A percentile compares a stretch with the other conserved stretches of the same genome.
phyloP scores from a whole-genome alignment of 1,140 invertebrate genomes.

The Spodoptera litura region DNA sequence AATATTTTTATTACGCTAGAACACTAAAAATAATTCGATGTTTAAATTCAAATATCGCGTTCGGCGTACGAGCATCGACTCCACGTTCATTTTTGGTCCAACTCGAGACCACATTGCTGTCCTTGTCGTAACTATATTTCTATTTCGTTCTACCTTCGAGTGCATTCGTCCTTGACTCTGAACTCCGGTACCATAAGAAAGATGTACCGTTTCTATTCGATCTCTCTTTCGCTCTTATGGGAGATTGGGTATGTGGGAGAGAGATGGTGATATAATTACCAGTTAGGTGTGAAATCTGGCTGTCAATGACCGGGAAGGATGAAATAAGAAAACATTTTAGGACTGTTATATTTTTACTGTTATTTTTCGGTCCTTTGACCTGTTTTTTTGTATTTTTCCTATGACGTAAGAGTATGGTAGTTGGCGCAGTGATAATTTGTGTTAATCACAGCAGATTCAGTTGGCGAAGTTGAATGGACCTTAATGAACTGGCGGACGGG shows the following conservation, averaged over 20 bases:
- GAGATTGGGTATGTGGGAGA: slow-evolving; percentile 52
- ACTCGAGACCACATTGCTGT: slow-evolving; percentile 57
- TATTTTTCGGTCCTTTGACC: slow-evolving; percentile 75
- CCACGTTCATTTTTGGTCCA: slow-evolving; percentile 66
- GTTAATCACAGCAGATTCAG: background rate
- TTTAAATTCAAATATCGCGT: slow-evolving; percentile 47
- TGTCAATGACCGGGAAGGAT: slow-evolving; percentile 81
- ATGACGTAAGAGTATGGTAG: background rate
- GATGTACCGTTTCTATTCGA: slow-evolving; percentile 76
- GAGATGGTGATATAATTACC: slow-evolving; percentile 71
- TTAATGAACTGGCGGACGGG: background rate
- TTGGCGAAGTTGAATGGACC: background rate
- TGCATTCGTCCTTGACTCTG: slow-evolving; percentile 80
- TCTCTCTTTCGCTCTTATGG: slow-evolving; percentile 58
- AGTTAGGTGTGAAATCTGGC: slow-evolving; percentile 69
- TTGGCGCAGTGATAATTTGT: background rate
- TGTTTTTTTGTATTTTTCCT: slow-evolving; percentile 30
- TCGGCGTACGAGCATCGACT: slow-evolving; percentile 68
- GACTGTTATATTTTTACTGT: slow-evolving; percentile 72
- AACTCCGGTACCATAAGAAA: slow-evolving; percentile 65
- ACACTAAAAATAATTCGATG: slow-evolving; percentile 34
- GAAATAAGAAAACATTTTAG: slow-evolving; percentile 66
- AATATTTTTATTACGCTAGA: slow-evolving; percentile 47
- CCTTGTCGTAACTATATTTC: slow-evolving; percentile 58
- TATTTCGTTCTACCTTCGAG: slow-evolving; percentile 61